phyloP scores from a whole-genome alignment of 1,140 invertebrate genomes.

The Megalopta genalis region DNA sequence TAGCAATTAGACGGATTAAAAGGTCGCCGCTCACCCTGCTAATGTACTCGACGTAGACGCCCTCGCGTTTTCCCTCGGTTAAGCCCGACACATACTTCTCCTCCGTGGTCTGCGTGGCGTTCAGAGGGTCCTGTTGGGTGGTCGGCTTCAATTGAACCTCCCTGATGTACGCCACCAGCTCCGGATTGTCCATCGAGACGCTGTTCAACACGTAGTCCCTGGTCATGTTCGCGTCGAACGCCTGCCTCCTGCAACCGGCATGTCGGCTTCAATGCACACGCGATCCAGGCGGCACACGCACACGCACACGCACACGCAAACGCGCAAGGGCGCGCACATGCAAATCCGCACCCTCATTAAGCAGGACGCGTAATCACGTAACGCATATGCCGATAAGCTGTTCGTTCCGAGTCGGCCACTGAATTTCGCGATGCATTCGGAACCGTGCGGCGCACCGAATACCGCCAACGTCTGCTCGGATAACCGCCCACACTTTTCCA shows the following conservation, averaged over 20 bases:
- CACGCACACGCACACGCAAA: too few relatives aligned
- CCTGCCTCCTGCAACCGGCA: conserved; percentile 72
- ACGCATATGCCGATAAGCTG: background rate
- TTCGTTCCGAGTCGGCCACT: too few relatives aligned
- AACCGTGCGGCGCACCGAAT: too few relatives aligned
- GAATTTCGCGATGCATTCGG: too few relatives aligned
- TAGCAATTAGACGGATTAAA: background rate
- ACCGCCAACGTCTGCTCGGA: too few relatives aligned
- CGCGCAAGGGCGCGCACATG: background rate
- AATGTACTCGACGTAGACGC: conserved; percentile 81
- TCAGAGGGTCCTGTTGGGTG: conserved; percentile 72
- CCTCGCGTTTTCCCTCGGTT: conserved; percentile 79
- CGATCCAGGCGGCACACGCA: background rate
- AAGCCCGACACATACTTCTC: conserved; percentile 77
- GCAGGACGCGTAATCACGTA: background rate
- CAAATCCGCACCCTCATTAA: background rate
- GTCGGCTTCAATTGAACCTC: conserved; percentile 82
- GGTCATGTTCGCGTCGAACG: conserved; percentile 84
- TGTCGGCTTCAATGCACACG: conserved; percentile 41
- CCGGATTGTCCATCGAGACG: conserved; percentile 86
- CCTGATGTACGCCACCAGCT: conserved; percentile 86
- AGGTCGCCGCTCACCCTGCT: conserved; percentile 72
- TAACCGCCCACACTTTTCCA: too few relatives aligned
- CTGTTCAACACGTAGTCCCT: conserved; percentile 86
- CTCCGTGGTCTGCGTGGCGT: conserved; percentile 76